Evolutionary conservation across 1,140 invertebrate species (phyloP), one percentile per base, ranked within the genome.

Genomic region (Tigriopus japonicus): DNA sequence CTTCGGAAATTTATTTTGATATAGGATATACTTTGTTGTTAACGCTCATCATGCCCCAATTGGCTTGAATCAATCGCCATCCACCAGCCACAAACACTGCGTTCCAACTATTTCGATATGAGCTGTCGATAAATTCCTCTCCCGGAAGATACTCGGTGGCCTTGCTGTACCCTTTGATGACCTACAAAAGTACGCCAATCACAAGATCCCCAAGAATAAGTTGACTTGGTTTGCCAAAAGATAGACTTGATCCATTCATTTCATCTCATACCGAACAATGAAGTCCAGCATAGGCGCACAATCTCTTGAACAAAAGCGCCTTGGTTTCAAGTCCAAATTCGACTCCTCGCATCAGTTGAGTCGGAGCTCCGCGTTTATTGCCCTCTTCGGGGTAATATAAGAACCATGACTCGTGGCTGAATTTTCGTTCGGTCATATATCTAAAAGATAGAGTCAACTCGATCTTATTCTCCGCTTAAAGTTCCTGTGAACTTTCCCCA

Each of bases 241-340:
- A 51, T 2, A 21, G 7, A 51, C 45, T 17, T 43, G 12, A n/a
- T 12, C 45, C 10, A 51, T 17, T 51, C 21, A 17, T 51, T 17
- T 17, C 45, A 17, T 51, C 45, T 17, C 28, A 3, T 35, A 35
- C 28, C 28, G 28, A 15, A 10, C 58, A 60, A 55, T 61, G 59
- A 24, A 61, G 59, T 13, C 59, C 59, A 40, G 51, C 59, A 51
- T 61, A 61, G 15, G 59, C 45, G 28, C 59, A 61, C 14, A 61
- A 19, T 61, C 45, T 61, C 28, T 61, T 61, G 19, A 56, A 55
- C 15, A 61, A 19, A 21, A 61, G 59, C 5, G 59, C 59, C 45
- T 61, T 61, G 24, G 42, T 56, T 40, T 61, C 59, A 10, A 61
- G 52, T 14, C 59, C 59, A 53, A 61, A 61, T 54, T 61, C 59